These are phyloP conservation scores for Lepidocyrtoides sp. DNA, from an alignment of 2,888 invertebrate genomes.

Conservation along the genomic window DNA sequence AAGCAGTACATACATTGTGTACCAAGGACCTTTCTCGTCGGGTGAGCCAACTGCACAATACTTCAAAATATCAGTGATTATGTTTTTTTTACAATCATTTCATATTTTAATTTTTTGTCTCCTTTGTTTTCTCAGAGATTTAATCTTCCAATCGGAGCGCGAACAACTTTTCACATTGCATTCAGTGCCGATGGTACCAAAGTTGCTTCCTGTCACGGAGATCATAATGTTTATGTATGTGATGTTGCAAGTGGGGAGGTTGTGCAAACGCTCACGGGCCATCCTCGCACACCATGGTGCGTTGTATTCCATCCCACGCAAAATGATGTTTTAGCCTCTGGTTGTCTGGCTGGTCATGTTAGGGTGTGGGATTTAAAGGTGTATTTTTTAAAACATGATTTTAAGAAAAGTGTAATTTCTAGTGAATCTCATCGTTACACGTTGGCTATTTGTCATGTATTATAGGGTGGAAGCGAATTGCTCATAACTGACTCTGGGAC, in stretches of 20 bases:
- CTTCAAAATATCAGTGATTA: neutral
- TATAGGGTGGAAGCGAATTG: slow-evolving; percentile 93
- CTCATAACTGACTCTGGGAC: slow-evolving; percentile 92
- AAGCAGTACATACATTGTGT: slow-evolving; percentile 83
- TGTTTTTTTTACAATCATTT: no score
- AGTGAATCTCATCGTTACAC: neutral
- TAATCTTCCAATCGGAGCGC: slow-evolving; percentile 83
- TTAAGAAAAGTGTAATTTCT: neutral
- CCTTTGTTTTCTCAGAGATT: slow-evolving; percentile 77
- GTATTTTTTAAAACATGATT: neutral
- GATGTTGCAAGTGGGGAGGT: slow-evolving; percentile 93
- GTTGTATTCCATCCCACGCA: slow-evolving; percentile 95
- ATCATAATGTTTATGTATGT: slow-evolving; percentile 95
- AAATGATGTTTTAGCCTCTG: slow-evolving; percentile 94
- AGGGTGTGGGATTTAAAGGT: slow-evolving; percentile 94
- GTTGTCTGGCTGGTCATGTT: slow-evolving; percentile 96
- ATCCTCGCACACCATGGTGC: slow-evolving; percentile 96
- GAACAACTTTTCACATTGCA: slow-evolving; percentile 82
- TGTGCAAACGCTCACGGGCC: slow-evolving; percentile 91
- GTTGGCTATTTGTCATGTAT: no score
- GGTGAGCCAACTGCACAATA: slow-evolving; percentile 65
- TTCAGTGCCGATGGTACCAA: slow-evolving; percentile 88
- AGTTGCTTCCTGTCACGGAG: slow-evolving; percentile 95
- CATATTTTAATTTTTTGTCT: no score
- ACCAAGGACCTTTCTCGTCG: slow-evolving; percentile 80